These are phyloP conservation scores for Megaceryle maxima DNA, from an alignment of 2,113 vertebrate genomes.

Conservation along the genomic window DNA sequence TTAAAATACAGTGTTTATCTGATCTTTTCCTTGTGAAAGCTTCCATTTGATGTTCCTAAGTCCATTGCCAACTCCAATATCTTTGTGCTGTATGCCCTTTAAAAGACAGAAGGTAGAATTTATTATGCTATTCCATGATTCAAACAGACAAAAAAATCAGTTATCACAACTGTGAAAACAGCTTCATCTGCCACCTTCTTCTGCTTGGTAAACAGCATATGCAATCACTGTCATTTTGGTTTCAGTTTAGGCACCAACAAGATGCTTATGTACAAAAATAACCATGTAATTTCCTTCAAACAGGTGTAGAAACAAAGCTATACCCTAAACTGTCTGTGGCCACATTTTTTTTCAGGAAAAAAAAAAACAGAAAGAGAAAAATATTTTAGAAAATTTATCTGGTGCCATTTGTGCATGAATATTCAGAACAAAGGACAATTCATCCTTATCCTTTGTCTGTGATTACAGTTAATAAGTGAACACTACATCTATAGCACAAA, in stretches of 20 bases:
- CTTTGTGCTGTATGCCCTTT: not conserved
- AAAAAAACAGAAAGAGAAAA: not conserved
- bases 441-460: not conserved
- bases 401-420: not conserved
- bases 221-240: not conserved
- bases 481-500: not conserved
- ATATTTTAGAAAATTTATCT: not conserved
- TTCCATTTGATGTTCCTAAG: not conserved
- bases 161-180: not conserved
- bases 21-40: not conserved
- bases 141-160: not conserved
- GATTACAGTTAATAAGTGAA: not conserved
- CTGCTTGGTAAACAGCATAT: not conserved
- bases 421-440: not conserved
- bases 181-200: not conserved
- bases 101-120: not conserved
- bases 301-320: not conserved
- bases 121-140: not conserved
- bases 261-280: not conserved
- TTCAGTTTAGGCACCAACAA: not conserved
- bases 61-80: not conserved
- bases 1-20: not conserved
- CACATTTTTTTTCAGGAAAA: not conserved
- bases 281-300: not conserved
- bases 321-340: not conserved